These are phyloP conservation scores for Drosophila mauritiana DNA, from an alignment of 1,140 invertebrate genomes.

Conservation along the genomic window DNA sequence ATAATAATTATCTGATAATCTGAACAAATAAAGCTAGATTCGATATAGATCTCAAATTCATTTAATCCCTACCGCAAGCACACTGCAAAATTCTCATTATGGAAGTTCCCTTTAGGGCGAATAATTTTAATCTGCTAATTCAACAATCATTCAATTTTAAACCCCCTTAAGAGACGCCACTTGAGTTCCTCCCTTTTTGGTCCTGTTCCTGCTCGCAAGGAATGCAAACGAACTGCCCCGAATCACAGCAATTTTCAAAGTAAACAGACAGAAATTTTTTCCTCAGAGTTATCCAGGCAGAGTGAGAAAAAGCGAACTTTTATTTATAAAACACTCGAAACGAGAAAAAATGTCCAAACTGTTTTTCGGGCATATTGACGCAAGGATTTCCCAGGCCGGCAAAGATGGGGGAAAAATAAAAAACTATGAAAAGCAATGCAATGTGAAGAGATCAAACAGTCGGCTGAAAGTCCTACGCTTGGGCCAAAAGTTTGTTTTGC, in stretches of 20 bases:
- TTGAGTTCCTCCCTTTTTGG: slow-evolving; percentile 26
- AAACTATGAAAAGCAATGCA: slow-evolving; percentile 19
- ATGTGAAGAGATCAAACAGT: slow-evolving; percentile 72
- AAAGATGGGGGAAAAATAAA: slow-evolving; percentile 18
- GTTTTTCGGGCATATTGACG: slow-evolving; percentile 65
- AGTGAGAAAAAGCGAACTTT: slow-evolving; percentile 63
- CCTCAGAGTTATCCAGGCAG: slow-evolving; percentile 22
- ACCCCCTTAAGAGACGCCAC: slow-evolving; percentile 60
- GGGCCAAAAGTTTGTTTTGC: slow-evolving; percentile 71
- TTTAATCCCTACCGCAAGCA: slow-evolving; percentile 23
- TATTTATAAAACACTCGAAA: slow-evolving; percentile 79
- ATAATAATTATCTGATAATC: background rate
- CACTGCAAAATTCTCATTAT: slow-evolving; percentile 19
- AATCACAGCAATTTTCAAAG: slow-evolving; percentile 80
- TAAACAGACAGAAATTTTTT: slow-evolving; percentile 63
- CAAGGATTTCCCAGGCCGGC: slow-evolving; percentile 58
- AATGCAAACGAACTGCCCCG: slow-evolving; percentile 55
- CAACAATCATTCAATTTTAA: slow-evolving; percentile 73
- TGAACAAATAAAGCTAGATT: background rate
- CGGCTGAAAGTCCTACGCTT: slow-evolving; percentile 49
- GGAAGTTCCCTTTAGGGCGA: slow-evolving; percentile 12
- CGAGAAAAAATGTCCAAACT: slow-evolving; percentile 59
- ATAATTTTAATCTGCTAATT: slow-evolving; percentile 76
- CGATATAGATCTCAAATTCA: background rate
- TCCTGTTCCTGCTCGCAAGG: slow-evolving; percentile 29